Conservation (phyloP, 2,113 vertebrate species). For the Istiophorus platypterus region DNA sequence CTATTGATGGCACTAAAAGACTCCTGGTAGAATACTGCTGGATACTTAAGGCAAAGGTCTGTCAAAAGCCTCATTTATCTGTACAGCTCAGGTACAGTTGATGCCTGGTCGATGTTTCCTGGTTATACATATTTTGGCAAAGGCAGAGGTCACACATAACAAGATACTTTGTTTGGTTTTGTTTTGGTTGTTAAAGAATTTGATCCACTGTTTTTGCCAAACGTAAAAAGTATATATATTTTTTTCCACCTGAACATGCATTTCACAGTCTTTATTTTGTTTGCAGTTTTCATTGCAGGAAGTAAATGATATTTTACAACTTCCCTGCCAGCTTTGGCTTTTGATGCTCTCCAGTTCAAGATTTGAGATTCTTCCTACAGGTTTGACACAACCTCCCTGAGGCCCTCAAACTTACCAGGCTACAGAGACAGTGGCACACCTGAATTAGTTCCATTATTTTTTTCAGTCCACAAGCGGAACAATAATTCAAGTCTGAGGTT, state of each 20-base stretch:
- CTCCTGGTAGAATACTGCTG: conserved; percentile 21
- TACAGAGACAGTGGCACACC: neutral
- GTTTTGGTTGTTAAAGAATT: neutral
- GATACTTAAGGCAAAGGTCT: conserved; percentile 6
- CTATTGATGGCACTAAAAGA: conserved; percentile 14
- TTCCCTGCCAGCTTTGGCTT: neutral
- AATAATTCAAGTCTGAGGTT: neutral
- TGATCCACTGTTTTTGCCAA: neutral
- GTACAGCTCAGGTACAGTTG: neutral
- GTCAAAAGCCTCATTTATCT: conserved; percentile 9
- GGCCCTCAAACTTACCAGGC: neutral
- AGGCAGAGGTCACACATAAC: neutral
- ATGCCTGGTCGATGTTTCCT: neutral
- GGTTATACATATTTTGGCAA: neutral
- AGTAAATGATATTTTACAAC: neutral
- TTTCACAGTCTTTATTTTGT: neutral
- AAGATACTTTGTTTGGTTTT: neutral
- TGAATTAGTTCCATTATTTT: neutral
- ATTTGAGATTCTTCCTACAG: neutral
- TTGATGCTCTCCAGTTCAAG: neutral
- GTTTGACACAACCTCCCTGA: neutral
- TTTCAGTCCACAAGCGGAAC: neutral
- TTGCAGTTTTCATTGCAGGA: neutral
- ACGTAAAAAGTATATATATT: neutral
- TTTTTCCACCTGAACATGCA: neutral